Base-by-base conservation (phyloP, 2,888 invertebrate species). In the Sussaba pulchella region DNA sequence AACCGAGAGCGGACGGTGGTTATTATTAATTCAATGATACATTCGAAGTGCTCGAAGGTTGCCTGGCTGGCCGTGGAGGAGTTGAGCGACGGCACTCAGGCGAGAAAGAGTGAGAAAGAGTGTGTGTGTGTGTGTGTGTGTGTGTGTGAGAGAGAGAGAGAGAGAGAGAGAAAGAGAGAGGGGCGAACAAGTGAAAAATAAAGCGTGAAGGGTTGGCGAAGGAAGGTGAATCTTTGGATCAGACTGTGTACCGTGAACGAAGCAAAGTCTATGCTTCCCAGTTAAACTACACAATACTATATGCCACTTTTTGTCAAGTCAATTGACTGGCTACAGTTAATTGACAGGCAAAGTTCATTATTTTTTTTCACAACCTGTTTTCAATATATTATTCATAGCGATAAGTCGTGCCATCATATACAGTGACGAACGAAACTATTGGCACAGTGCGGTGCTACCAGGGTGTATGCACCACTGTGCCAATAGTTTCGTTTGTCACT, bases 1-100 rank as follows among this genome's bases (percentile, higher is more conserved):
- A 63, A 47, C 39, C 66, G 52, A 17, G 63, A 77, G 81, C 72
- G 76, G 81, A 84, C 87, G 86, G 87, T 86, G 87, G 84, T 87
- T 88, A 87, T 88, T 87, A 87, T 88, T 88, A 89, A 90, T 89
- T 88, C 86, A 87, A 89, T 87, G 87, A 88, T 86, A 31, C 31
- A 86, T 85, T 88, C 80, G 84, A 86, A 86, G 85, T 84, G 66
- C 59, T 21, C 70, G 69, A 67, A 67, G 76, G 57, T 66, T 71
- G 59, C 57, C 47, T 64, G 47, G 45, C n/a, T 50, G 61, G n/a
- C 36, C 47, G 73, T 73, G 63, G 52, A 59, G 50, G 39, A 50
- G 39, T 41, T 19, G 50, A 41, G 43, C 17, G 8, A n/a, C 17
- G 66, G 19, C 57, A 57, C 43, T 69, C 45, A 21, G 43, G 10